Percentiles rank a stretch among this genome's conserved stretches.
These are phyloP conservation scores for Leucopsar rothschildi DNA, from an alignment of 2,113 vertebrate genomes.

Conservation along the genomic window DNA sequence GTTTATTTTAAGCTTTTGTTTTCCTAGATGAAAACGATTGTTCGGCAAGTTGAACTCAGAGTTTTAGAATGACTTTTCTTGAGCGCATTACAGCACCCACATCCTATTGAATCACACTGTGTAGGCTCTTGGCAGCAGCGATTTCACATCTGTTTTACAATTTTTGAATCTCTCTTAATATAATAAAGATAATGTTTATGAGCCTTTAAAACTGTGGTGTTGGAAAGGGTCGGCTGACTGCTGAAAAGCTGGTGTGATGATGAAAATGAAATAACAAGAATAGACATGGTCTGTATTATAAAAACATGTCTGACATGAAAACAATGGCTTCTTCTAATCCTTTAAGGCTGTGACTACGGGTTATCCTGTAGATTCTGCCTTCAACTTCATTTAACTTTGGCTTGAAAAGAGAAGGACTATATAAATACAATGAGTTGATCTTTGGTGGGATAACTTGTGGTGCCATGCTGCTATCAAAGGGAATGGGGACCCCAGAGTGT, in stretches of 20 bases:
- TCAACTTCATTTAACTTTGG: conserved; percentile 1
- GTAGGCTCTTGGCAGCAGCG: conserved; percentile 23
- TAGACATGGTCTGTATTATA: conserved; percentile 17
- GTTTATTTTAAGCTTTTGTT: conserved; percentile 46
- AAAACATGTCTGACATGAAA: conserved; percentile 28
- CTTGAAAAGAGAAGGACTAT: not conserved
- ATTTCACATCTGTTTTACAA: conserved; percentile 45
- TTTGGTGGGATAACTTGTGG: not conserved
- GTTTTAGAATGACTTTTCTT: conserved; percentile 37
- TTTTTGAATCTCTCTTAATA: conserved; percentile 40
- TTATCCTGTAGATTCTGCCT: not conserved
- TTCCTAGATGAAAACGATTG: conserved; percentile 12
- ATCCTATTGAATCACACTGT: conserved; percentile 23
- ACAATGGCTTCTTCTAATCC: conserved; percentile 10
- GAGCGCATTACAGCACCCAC: conserved; percentile 49
- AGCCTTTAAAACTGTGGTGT: conserved; percentile 43
- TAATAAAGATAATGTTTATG: conserved; percentile 54
- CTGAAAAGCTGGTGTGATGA: conserved; percentile 30
- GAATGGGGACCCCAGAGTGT: not conserved
- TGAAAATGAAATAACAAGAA: conserved; percentile 30
- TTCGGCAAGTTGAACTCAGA: conserved; percentile 13
- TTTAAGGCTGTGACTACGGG: not conserved
- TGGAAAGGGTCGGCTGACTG: conserved; percentile 36
- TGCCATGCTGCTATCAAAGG: not conserved
- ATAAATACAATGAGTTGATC: not conserved